Evolutionary conservation across 2,888 invertebrate species (phyloP), one percentile per base, ranked within the genome.

Genomic region (Cephus pulcher): DNA sequence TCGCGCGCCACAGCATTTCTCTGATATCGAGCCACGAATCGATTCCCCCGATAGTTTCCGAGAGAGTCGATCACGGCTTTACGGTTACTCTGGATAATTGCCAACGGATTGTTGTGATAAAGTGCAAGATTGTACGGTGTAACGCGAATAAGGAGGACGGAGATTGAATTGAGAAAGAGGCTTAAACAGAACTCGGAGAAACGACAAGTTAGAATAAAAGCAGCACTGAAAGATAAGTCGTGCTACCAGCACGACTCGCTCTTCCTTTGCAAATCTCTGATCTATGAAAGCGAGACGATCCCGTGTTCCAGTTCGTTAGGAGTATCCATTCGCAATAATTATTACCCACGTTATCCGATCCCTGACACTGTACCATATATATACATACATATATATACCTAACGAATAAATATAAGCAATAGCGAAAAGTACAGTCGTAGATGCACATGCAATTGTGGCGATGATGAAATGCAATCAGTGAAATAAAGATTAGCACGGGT

Each of bases 281-380:
- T 81, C 81, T 81, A 82, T 79, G 80, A 75, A 71, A 75, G 70
- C 70, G 71, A 34, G 69, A 69, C 71, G 80, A 70, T 35, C 76
- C 76, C 74, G 78, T 76, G 78, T 81, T 82, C 79, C 80, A 78
- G 79, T 79, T 84, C 80, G 81, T 84, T 83, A 83, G 80, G 74
- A 75, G 78, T 76, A 80, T 78, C 80, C 82, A 82, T 79, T 81
- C 80, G 82, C 84, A 83, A 82, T 85, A 85, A 86, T 85, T 85
- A 83, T 83, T 82, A 79, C 76, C 79, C 81, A 23, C 80, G 83
- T 82, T 82, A 80, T 76, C 23, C 56, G 56, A 23, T 56, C 56
- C 23, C 23, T 56, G 56, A 56, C 56, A 56, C 56, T 56, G 2
- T 56, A 56, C 23, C 6, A 56, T 56, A 23, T 2, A 35, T 12